Percentiles rank a stretch among this genome's conserved stretches.
Evolutionary conservation across 2,113 vertebrate species (phyloP).

Genomic region (Saguinus midas): DNA sequence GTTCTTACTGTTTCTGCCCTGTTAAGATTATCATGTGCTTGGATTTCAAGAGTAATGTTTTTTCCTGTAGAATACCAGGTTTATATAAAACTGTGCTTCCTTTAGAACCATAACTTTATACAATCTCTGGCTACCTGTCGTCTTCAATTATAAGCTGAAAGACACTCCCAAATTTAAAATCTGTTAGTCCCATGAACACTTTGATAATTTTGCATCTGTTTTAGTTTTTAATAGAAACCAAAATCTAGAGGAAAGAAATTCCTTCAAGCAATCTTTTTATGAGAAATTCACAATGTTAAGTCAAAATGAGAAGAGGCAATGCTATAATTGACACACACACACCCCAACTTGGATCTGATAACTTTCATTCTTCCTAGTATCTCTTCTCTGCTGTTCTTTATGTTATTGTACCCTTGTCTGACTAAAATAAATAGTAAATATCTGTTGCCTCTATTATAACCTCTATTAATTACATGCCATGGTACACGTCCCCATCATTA

Average conservation of each 20-base stretch:
- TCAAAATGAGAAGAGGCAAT: not conserved
- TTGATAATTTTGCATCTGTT: not conserved
- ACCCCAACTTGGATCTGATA: not conserved
- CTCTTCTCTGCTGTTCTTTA: not conserved
- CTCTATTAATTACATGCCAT: not conserved
- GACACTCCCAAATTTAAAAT: conserved; percentile 27
- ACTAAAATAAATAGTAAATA: not conserved
- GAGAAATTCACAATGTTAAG: conserved; percentile 38
- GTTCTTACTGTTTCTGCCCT: not conserved
- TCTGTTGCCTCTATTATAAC: not conserved
- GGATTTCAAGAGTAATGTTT: not conserved
- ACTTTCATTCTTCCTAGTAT: not conserved
- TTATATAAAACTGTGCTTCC: conserved; percentile 12
- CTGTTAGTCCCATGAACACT: not conserved
- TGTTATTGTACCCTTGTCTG: not conserved
- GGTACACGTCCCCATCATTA: not conserved
- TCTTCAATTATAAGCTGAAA: conserved; percentile 26
- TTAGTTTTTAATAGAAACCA: not conserved
- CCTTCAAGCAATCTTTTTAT: not conserved
- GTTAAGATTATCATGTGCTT: not conserved
- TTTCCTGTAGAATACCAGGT: conserved; percentile 3
- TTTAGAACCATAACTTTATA: not conserved
- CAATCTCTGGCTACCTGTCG: not conserved
- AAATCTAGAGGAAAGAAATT: conserved; percentile 18
- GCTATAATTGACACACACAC: not conserved